Evolutionary conservation across 2,888 invertebrate species (phyloP).

Genomic region (Noctua janthe): DNA sequence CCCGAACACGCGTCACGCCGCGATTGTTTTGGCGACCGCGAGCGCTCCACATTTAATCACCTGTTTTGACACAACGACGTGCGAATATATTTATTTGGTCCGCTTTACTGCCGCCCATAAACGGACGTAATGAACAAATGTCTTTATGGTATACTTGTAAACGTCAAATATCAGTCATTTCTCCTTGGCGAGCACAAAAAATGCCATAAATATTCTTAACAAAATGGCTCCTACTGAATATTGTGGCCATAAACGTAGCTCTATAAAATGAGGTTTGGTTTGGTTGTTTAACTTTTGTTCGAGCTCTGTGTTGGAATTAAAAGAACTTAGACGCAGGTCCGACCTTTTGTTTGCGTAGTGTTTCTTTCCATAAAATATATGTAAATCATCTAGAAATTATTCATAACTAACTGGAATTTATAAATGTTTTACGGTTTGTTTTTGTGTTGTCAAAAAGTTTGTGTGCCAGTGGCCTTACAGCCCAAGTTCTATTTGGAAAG

Average conservation of each 20-base stretch:
- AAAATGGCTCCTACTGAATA: slow-evolving; percentile 89
- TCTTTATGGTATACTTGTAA: slow-evolving; percentile 88
- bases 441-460: slow-evolving; percentile 69
- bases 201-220: slow-evolving; percentile 89
- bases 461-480: slow-evolving; percentile 65
- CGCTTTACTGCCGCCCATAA: slow-evolving; percentile 82
- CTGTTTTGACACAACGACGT: slow-evolving; percentile 79
- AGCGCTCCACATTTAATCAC: slow-evolving; percentile 74
- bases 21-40: slow-evolving; percentile 70
- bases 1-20: slow-evolving; percentile 60
- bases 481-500: slow-evolving; percentile 55
- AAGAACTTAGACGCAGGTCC: slow-evolving; percentile 82
- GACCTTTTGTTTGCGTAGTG: slow-evolving; percentile 83
- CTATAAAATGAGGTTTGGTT: slow-evolving; percentile 88
- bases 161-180: slow-evolving; percentile 88
- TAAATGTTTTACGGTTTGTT: slow-evolving; percentile 82
- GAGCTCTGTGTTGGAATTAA: slow-evolving; percentile 83
- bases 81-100: slow-evolving; percentile 83
- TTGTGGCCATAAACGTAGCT: slow-evolving; percentile 86
- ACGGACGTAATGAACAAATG: slow-evolving; percentile 86
- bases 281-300: slow-evolving; percentile 87
- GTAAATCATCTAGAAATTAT: slow-evolving; percentile 86
- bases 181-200: slow-evolving; percentile 83
- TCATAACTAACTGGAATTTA: slow-evolving; percentile 87
- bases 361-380: slow-evolving; percentile 83